These are phyloP conservation scores for Helicorthomorpha holstii DNA, from an alignment of 1,140 invertebrate species.

Conservation along the genomic window DNA sequence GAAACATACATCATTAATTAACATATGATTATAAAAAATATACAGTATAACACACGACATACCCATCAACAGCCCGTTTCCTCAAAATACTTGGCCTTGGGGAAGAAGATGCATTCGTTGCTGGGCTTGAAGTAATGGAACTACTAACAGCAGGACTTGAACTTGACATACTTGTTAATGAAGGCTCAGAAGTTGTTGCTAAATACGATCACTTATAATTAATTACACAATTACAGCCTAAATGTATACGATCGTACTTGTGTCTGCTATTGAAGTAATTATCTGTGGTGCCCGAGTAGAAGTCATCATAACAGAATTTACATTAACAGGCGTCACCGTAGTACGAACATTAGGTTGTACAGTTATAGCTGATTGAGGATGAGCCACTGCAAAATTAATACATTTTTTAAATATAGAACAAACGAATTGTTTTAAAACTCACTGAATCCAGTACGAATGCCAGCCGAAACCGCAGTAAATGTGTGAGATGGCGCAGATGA, in stretches of 20 bases:
- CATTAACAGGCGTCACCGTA: too few relatives aligned
- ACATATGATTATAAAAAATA: not conserved
- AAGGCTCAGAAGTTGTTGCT: too few relatives aligned
- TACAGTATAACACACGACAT: not conserved
- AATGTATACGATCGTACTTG: not conserved
- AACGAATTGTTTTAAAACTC: too few relatives aligned
- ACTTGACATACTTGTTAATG: too few relatives aligned
- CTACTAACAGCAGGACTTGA: too few relatives aligned
- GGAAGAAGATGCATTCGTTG: conserved; percentile 1
- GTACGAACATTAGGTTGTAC: too few relatives aligned
- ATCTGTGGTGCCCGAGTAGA: not conserved
- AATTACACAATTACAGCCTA: not conserved
- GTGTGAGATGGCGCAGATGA: not conserved
- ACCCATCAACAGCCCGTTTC: conserved; percentile 5
- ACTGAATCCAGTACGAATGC: not conserved
- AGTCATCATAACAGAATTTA: too few relatives aligned
- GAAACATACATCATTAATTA: not conserved
- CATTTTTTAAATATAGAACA: too few relatives aligned
- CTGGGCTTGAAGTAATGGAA: too few relatives aligned
- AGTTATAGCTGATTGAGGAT: too few relatives aligned
- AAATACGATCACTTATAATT: too few relatives aligned
- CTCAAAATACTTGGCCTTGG: conserved; percentile 5
- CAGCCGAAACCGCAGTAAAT: not conserved
- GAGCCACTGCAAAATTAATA: too few relatives aligned
- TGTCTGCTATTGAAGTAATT: not conserved